Evolutionary conservation across 2,888 invertebrate genomes (phyloP).

Genomic region (Meganola albula): DNA sequence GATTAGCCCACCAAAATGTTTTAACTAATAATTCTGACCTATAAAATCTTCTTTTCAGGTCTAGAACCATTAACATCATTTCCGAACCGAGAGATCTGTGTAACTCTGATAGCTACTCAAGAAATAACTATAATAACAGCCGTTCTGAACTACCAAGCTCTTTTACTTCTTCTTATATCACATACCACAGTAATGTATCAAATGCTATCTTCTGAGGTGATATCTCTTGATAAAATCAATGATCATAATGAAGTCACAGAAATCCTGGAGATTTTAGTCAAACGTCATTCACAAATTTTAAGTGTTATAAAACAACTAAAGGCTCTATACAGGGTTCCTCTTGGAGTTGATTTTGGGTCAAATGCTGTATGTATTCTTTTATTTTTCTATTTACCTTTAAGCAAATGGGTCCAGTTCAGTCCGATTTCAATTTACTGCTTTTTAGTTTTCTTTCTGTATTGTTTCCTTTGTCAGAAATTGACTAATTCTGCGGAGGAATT

Average conservation of each 20-base stretch:
- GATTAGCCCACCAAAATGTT: no score
- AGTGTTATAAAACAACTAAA: slow-evolving; percentile 41
- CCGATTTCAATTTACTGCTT: slow-evolving; percentile 53
- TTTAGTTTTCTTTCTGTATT: slow-evolving; percentile 57
- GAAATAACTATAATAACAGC: slow-evolving; percentile 41
- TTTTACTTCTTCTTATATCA: slow-evolving; percentile 49
- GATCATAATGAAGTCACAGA: slow-evolving; percentile 29
- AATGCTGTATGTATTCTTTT: slow-evolving; percentile 54
- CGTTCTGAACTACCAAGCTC: slow-evolving; percentile 50
- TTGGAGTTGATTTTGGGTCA: slow-evolving; percentile 56
- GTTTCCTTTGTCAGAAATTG: slow-evolving; percentile 54
- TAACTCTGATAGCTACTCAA: slow-evolving; percentile 33
- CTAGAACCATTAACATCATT: slow-evolving; percentile 39
- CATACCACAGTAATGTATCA: slow-evolving; percentile 55
- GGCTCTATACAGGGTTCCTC: slow-evolving; percentile 47
- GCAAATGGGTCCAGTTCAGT: slow-evolving; percentile 47
- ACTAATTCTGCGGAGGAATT: slow-evolving; percentile 53
- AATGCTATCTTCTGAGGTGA: slow-evolving; percentile 48
- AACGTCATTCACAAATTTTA: slow-evolving; percentile 44
- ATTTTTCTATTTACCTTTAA: slow-evolving; percentile 48
- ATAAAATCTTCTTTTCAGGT: slow-evolving; percentile 40
- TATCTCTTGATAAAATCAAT: slow-evolving; percentile 31
- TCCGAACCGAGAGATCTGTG: slow-evolving; percentile 50
- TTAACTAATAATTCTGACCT: no score
- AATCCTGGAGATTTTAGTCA: slow-evolving; percentile 36